Evolutionary conservation across 1,140 invertebrate genomes (phyloP), one percentile per base, ranked within the genome.

Genomic region (Nixonia krombeini): DNA sequence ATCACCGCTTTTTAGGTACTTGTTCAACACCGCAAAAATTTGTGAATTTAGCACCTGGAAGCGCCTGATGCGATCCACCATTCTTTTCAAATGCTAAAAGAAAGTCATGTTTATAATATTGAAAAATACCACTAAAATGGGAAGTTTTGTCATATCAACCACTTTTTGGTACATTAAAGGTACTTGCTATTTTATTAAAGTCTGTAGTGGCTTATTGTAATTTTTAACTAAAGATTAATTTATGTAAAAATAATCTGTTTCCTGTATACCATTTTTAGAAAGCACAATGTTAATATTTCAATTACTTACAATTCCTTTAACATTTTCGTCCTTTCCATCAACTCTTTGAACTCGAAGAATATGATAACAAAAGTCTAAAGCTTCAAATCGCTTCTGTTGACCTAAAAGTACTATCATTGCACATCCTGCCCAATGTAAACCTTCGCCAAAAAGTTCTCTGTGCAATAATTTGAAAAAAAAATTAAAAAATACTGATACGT

Each of bases 41-140:
- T 99, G 97, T 38, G 96, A 98, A 86, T 99, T 99, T 31, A 99
- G 87, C 53, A 99, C 96, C 88, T 99, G 97, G 85, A 99, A 99
- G 50, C 97, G 90, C 44, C 97, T 89, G 72, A 99, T 98, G 64
- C 98, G 89, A 85, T 99, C 97, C 38, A 98, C 96, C 95, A 99
- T 98, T 52, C 93, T 89, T 78, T 98, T 98, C 67, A 99, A 86
- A 71, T 94, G 93, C 96, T 98, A 78, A 16, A 87, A 88, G 65
- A 59, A 21, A 70, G 56, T 57, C 63, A 70, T 79, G 76, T 74
- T 47, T 31, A 41, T 58, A 37, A 47, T 12, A 57, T 45, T 45
- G 35, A 41, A 23, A 17, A 35, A 26, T 26, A 40, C 16, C 57
- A 17, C 9, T 8, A 9, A 25, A 18, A 12, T 35, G 1, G 26